These are phyloP conservation scores for Aphyosemion australe DNA, from an alignment of 2,113 vertebrate species.

Conservation along the genomic window DNA sequence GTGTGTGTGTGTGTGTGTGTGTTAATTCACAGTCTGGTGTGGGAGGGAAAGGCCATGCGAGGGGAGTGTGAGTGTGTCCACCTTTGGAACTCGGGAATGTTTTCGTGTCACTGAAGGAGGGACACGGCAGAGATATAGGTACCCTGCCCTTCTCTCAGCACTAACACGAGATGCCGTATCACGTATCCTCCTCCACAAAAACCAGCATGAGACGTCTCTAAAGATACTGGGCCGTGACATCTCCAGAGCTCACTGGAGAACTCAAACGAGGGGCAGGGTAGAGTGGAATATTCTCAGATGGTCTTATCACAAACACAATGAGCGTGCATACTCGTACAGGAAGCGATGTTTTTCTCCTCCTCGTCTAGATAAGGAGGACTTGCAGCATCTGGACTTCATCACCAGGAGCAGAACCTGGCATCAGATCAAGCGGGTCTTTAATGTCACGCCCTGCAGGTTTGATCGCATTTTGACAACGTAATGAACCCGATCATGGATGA, in stretches of 20 bases:
- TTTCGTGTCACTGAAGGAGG: slow-evolving; percentile 46
- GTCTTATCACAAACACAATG: slow-evolving; percentile 46
- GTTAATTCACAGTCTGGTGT: slow-evolving; percentile 31
- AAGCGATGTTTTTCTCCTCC: slow-evolving; percentile 23
- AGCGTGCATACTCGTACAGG: slow-evolving; percentile 8
- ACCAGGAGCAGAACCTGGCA: slow-evolving; percentile 36
- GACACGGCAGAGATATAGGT: slow-evolving; percentile 32
- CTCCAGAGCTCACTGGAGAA: neutral
- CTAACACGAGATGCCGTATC: slow-evolving; percentile 14
- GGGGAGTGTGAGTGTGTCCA: slow-evolving; percentile 47
- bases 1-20: slow-evolving; percentile 9
- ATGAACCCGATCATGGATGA: slow-evolving; percentile 19
- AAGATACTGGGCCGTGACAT: slow-evolving; percentile 31
- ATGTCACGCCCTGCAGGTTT: slow-evolving; percentile 27
- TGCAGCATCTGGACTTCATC: slow-evolving; percentile 60
- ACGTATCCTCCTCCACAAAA: slow-evolving; percentile 25
- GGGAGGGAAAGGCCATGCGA: slow-evolving; percentile 35
- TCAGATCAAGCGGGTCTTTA: slow-evolving; percentile 37
- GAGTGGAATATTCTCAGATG: slow-evolving; percentile 49
- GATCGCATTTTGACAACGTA: slow-evolving; percentile 41
- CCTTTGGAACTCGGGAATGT: slow-evolving; percentile 61
- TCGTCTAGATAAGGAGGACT: slow-evolving; percentile 34
- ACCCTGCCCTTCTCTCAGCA: slow-evolving; percentile 24
- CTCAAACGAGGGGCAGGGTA: slow-evolving; percentile 13
- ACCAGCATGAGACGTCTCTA: slow-evolving; percentile 32